Conservation (phyloP, 2,888 invertebrate genomes). For the Ctena decussata region DNA sequence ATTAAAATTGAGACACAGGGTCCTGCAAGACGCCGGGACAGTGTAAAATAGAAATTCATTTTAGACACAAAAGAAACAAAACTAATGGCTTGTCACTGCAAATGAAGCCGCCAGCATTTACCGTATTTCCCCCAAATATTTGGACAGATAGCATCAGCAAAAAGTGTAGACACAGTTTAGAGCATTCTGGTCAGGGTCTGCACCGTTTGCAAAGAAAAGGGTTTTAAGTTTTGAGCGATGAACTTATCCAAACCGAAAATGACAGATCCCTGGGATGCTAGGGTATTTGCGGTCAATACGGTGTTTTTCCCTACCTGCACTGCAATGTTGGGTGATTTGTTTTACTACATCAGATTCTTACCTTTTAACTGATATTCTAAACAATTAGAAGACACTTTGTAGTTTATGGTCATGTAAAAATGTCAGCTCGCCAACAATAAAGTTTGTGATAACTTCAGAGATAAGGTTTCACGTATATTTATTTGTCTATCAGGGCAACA, state of each 20-base stretch:
- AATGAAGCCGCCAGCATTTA: not conserved
- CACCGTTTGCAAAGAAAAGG: too few relatives aligned
- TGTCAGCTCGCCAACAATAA: not conserved
- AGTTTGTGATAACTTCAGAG: not conserved
- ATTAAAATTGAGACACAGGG: too few relatives aligned
- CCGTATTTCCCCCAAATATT: too few relatives aligned
- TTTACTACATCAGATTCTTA: not conserved
- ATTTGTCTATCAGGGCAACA: not conserved
- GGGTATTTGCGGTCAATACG: too few relatives aligned
- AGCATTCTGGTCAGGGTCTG: too few relatives aligned
- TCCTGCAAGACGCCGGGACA: too few relatives aligned
- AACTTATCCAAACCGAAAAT: too few relatives aligned
- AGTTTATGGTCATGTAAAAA: not conserved
- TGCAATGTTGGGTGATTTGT: not conserved
- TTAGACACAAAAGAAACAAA: not conserved
- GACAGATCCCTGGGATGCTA: too few relatives aligned
- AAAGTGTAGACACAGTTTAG: too few relatives aligned
- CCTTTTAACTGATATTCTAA: not conserved
- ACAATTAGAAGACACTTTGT: not conserved
- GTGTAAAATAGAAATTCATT: too few relatives aligned
- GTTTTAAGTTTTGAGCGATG: too few relatives aligned
- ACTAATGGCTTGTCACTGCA: not conserved
- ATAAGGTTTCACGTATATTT: not conserved
- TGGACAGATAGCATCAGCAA: too few relatives aligned
- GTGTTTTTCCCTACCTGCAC: not conserved